phyloP scores from a whole-genome alignment of 2,888 invertebrate species.

The Lithosia quadra region DNA sequence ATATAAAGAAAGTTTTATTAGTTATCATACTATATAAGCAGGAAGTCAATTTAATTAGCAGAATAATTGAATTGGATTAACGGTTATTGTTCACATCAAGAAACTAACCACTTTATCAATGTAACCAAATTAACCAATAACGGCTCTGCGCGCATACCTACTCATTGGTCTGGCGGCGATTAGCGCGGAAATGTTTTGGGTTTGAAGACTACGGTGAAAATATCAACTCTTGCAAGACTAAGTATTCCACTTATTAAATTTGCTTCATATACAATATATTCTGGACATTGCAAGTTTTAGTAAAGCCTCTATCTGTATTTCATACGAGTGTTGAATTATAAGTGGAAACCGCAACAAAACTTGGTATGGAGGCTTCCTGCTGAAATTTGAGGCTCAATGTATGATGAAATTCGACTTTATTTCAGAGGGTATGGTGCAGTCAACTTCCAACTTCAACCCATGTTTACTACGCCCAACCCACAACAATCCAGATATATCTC shows the following conservation, averaged over 20 bases:
- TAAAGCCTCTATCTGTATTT: not conserved
- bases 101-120: too few species aligned
- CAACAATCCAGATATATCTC: constrained; percentile 88
- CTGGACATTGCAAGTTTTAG: not conserved
- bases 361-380: constrained; percentile 70
- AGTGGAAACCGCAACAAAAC: constrained; percentile 79
- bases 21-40: not conserved
- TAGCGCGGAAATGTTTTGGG: too few species aligned
- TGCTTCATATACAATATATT: not conserved
- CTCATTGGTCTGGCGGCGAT: not conserved
- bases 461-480: constrained; percentile 85
- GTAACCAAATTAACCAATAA: too few species aligned
- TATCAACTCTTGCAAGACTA: too few species aligned
- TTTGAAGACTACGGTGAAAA: too few species aligned
- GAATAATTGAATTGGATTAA: not conserved
- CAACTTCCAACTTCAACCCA: constrained; percentile 81
- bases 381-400: constrained; percentile 72
- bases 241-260: not conserved
- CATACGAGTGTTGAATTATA: not conserved
- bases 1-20: too few species aligned
- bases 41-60: not conserved
- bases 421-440: constrained; percentile 86
- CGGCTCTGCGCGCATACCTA: not conserved
- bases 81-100: not conserved
- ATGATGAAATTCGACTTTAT: constrained; percentile 85